Evolutionary conservation across 2,113 vertebrate species (phyloP), one percentile per base, ranked within the genome.

Genomic region (Podilymbus podiceps): DNA sequence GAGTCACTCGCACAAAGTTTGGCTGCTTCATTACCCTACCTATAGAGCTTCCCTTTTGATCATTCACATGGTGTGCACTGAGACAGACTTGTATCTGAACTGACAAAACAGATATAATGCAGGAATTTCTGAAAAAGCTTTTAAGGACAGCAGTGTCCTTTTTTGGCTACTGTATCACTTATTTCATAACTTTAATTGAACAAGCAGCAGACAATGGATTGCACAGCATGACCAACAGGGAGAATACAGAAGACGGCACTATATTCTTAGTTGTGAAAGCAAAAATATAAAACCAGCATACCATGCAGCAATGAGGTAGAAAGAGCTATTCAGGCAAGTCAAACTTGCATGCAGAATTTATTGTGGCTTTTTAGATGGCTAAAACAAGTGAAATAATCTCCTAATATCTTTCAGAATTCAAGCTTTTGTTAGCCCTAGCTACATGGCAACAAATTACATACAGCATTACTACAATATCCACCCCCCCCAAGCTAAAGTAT

Each of bases 211-310:
- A 96, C 68, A 95, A 89, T 46, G 58, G 76, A 20, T 14, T 82
- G 60, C 73, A 86, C 50, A 80, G 73, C 77, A 84, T 24, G 49
- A 81, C 56, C 73, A 91, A 55, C 47, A 52, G 49, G 27, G n/a
- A 60, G 79, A 55, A 68, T 63, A 50, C 0, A 62, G 64, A 89
- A 89, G 56, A 35, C 11, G 2, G 35, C 44, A 25, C 60, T 44
- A 33, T 15, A 81, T 35, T 90, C 60, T 91, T 64, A 86, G 31
- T 47, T 19, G 14, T 47, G 52, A 92, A 88, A 88, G 75, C 42
- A 77, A 89, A 93, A 87, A 92, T 30, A n/a, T 84, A 89, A 96
- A 96, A 87, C 28, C 64, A 89, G 69, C 49, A 64, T 23, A 75
- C 64, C 84, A 88, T 40, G 86, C 69, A 81, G n/a, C 21, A 92